phyloP scores from a whole-genome alignment of 2,888 invertebrate species.

The Oxycera nigricornis region DNA sequence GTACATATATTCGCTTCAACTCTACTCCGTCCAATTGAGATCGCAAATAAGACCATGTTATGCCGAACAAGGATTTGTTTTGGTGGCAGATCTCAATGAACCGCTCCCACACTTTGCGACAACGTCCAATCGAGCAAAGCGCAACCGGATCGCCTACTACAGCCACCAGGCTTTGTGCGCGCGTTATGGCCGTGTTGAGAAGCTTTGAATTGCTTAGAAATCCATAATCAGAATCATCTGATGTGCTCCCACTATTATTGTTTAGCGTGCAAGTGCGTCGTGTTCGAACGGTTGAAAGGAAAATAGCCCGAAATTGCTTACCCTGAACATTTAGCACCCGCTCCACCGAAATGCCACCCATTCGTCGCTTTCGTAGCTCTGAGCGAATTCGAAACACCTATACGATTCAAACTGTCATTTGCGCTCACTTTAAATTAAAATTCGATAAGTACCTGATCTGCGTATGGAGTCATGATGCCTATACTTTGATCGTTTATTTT shows the following conservation, averaged over 20 bases:
- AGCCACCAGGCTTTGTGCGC: slow-evolving; percentile 82
- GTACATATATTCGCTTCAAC: slow-evolving; percentile 74
- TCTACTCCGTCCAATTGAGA: slow-evolving; percentile 77
- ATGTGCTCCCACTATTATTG: slow-evolving; percentile 54
- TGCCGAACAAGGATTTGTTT: slow-evolving; percentile 74
- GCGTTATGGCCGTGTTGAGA: slow-evolving; percentile 81
- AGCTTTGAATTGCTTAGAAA: slow-evolving; percentile 83
- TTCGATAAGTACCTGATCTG: slow-evolving; percentile 70
- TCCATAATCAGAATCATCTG: slow-evolving; percentile 75
- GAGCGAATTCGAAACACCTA: slow-evolving; percentile 70
- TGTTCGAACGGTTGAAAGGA: slow-evolving; percentile 77
- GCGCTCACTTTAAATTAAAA: not conserved
- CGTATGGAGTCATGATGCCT: slow-evolving; percentile 85
- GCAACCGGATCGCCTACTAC: slow-evolving; percentile 87
- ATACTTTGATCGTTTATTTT: slow-evolving; percentile 77
- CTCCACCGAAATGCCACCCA: slow-evolving; percentile 81
- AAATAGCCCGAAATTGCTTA: slow-evolving; percentile 84
- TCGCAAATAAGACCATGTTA: slow-evolving; percentile 73
- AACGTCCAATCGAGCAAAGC: slow-evolving; percentile 79
- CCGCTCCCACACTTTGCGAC: slow-evolving; percentile 81
- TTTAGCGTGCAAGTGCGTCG: slow-evolving; percentile 71
- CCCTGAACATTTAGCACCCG: slow-evolving; percentile 86
- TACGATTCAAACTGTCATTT: not conserved
- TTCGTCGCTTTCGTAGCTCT: slow-evolving; percentile 75
- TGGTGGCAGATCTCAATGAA: slow-evolving; percentile 76